These are phyloP conservation scores for Rotaria sp. DNA, from an alignment of 2,888 invertebrate genomes.

Conservation along the genomic window DNA sequence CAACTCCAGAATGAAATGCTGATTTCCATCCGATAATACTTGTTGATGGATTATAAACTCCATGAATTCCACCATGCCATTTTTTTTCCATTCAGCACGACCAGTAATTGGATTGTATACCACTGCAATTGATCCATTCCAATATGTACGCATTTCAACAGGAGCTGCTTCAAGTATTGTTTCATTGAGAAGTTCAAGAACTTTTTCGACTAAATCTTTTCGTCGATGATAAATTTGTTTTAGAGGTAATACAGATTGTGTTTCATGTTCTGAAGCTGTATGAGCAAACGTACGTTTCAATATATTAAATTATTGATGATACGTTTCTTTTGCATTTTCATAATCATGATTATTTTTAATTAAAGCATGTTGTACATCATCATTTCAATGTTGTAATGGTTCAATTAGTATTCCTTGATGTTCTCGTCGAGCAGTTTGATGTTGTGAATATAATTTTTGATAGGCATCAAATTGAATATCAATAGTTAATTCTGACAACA, in stretches of 20 bases:
- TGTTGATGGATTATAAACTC: not conserved
- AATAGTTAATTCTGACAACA: not conserved
- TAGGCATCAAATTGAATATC: not conserved
- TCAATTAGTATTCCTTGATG: not conserved
- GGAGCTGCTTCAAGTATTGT: not conserved
- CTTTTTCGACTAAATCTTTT: not conserved
- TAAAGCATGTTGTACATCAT: not conserved
- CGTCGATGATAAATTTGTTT: not conserved
- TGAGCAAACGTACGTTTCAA: not conserved
- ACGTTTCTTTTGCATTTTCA: not conserved
- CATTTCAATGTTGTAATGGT: not conserved
- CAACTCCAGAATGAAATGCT: not conserved
- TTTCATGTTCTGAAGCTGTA: not conserved
- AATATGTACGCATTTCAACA: not conserved
- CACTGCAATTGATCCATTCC: conserved; percentile 9
- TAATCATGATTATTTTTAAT: not conserved
- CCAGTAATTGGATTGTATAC: not conserved
- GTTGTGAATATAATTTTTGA: not conserved
- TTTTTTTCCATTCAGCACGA: not conserved
- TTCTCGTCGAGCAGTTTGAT: not conserved
- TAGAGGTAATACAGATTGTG: not conserved
- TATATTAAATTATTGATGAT: not conserved
- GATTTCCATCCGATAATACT: not conserved
- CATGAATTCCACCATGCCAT: not conserved
- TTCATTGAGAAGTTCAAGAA: not conserved